A percentile compares a stretch with the other conserved stretches of the same genome.
These are phyloP conservation scores for Capromys pilorides DNA, from an alignment of 2,797 vertebrate genomes.

Conservation along the genomic window DNA sequence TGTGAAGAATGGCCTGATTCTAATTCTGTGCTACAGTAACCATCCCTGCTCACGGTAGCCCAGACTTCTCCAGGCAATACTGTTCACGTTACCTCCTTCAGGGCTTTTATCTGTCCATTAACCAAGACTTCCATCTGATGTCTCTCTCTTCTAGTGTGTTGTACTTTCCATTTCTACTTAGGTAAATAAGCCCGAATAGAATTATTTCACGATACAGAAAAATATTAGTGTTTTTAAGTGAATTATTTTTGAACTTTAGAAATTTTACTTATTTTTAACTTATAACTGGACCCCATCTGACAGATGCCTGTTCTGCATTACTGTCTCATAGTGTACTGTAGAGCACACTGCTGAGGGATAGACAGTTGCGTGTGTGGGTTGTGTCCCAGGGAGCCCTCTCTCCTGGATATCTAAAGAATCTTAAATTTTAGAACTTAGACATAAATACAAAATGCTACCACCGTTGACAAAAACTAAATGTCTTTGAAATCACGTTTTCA, in stretches of 20 bases:
- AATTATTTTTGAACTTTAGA: neutral
- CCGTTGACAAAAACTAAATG: neutral
- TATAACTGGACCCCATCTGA: neutral
- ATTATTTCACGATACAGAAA: neutral
- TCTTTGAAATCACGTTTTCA: constrained; percentile 26
- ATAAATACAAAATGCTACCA: neutral
- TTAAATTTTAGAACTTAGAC: constrained; percentile 15
- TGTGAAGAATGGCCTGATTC: neutral
- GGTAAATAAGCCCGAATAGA: neutral
- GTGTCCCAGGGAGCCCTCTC: neutral
- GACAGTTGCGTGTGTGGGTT: no score
- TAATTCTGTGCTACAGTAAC: neutral
- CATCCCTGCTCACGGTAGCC: neutral
- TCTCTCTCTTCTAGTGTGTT: neutral
- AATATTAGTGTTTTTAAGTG: neutral
- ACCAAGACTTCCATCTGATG: neutral
- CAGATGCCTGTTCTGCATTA: neutral
- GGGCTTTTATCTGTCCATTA: neutral
- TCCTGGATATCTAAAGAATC: neutral
- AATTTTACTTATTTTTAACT: constrained; percentile 25
- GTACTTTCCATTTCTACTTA: constrained; percentile 9
- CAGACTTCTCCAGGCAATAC: neutral
- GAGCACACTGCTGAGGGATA: neutral
- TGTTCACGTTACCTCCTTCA: neutral
- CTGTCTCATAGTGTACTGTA: neutral